Percentiles rank a stretch among this genome's conserved stretches.
Conservation (phyloP, 2,888 invertebrate species). For the Gryllus longicercus region DNA sequence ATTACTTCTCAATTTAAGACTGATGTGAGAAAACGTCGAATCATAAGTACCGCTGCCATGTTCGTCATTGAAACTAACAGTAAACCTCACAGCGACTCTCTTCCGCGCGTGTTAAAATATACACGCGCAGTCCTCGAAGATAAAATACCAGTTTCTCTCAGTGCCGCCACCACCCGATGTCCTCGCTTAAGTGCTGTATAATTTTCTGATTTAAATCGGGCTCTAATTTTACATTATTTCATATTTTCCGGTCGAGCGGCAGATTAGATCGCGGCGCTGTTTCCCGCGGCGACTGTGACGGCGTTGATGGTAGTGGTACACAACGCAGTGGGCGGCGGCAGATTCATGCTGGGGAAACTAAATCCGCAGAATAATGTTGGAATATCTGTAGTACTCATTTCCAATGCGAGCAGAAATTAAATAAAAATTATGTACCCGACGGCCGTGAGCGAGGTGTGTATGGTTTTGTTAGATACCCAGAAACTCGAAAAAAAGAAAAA, state of each 20-base stretch:
- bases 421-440: too few species aligned
- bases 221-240: constrained; percentile 11
- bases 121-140: background rate
- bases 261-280: background rate
- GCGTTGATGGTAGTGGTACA: background rate
- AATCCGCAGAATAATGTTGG: too few species aligned
- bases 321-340: too few species aligned
- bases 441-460: too few species aligned
- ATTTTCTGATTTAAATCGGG: constrained; percentile 9
- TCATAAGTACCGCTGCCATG: too few species aligned
- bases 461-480: too few species aligned
- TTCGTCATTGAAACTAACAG: background rate
- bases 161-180: background rate
- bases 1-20: too few species aligned
- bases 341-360: too few species aligned
- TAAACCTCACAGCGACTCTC: background rate
- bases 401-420: too few species aligned
- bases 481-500: too few species aligned
- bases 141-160: background rate
- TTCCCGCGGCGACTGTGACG: background rate
- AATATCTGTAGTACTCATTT: too few species aligned
- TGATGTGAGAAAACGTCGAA: too few species aligned
- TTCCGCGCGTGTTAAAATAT: constrained; percentile 9
- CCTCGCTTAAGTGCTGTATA: background rate
- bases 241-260: background rate